These are phyloP conservation scores for Zoanthus solanderi DNA, from an alignment of 92 coral and sea anemone species.

Conservation along the genomic window DNA sequence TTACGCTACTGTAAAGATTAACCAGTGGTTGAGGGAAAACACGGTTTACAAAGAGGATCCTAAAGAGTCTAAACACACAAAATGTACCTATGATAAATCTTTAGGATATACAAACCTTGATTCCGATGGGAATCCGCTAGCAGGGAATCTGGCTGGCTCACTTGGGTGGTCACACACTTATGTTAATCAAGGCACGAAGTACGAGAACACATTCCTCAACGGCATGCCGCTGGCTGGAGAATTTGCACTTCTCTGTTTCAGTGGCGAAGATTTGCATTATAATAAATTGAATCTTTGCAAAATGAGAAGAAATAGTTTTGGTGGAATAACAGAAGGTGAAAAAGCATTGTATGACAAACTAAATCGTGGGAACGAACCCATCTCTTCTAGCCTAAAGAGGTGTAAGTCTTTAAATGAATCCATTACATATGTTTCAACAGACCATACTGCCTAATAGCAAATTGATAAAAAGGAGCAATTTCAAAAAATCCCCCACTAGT, in stretches of 20 bases:
- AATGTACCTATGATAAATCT: background rate
- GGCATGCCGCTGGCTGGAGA: conserved; percentile 20
- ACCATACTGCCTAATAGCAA: too few species aligned
- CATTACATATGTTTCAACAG: too few species aligned
- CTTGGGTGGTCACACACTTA: conserved; percentile 3
- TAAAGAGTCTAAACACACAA: background rate
- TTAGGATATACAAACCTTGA: background rate
- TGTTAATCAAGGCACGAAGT: background rate
- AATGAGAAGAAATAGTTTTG: conserved; percentile 27
- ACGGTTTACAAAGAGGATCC: conserved; percentile 4
- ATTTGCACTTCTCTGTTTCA: conserved; percentile 3
- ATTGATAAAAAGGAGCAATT: too few species aligned
- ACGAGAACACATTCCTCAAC: background rate
- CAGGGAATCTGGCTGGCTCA: conserved; percentile 20
- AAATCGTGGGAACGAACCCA: background rate
- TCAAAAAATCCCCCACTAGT: too few species aligned
- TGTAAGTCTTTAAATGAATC: background rate
- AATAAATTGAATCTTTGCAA: background rate
- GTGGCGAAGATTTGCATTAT: background rate
- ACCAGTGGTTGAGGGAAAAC: conserved; percentile 30
- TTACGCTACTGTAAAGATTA: conserved; percentile 34
- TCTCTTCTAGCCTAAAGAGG: background rate
- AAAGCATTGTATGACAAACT: conserved; percentile 20
- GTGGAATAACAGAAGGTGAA: conserved; percentile 18
- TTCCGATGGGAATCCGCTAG: conserved; percentile 4